phyloP scores from a whole-genome alignment of 2,113 vertebrate genomes.

The Cepphus grylle region DNA sequence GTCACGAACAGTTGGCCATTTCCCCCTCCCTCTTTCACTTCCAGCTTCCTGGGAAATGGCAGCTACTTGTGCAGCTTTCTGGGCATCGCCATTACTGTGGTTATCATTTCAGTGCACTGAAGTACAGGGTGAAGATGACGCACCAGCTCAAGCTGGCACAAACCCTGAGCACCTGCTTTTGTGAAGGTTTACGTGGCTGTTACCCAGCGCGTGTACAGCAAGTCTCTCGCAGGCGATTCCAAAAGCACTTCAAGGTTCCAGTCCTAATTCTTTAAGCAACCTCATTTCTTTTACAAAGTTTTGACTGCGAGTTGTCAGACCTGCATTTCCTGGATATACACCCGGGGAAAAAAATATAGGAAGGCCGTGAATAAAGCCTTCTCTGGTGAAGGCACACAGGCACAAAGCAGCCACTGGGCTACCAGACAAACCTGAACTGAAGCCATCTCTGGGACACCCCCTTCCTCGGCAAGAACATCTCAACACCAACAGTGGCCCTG shows the following conservation, averaged over 20 bases:
- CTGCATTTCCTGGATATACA: background rate
- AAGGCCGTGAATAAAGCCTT: background rate
- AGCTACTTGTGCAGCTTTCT: background rate
- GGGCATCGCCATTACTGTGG: accelerated
- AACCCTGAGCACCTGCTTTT: background rate
- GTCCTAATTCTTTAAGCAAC: background rate
- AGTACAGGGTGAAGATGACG: background rate
- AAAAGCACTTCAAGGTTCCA: background rate
- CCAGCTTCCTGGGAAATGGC: background rate
- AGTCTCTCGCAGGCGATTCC: background rate
- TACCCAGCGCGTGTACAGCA: no score
- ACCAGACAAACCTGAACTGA: background rate
- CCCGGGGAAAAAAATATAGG: background rate
- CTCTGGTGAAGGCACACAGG: background rate
- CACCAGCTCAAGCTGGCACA: background rate
- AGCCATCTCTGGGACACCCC: background rate
- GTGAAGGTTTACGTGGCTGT: background rate
- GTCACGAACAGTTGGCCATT: background rate
- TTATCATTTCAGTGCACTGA: accelerated
- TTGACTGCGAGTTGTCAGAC: background rate
- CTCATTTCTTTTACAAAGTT: background rate
- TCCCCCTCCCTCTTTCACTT: background rate
- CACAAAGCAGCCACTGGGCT: background rate
- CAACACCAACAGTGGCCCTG: background rate
- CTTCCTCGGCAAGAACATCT: background rate